A percentile compares a stretch with the other conserved stretches of the same genome.
These are phyloP conservation scores for Muraenolepis orangiensis DNA, from an alignment of 2,797 vertebrate genomes.

Conservation along the genomic window DNA sequence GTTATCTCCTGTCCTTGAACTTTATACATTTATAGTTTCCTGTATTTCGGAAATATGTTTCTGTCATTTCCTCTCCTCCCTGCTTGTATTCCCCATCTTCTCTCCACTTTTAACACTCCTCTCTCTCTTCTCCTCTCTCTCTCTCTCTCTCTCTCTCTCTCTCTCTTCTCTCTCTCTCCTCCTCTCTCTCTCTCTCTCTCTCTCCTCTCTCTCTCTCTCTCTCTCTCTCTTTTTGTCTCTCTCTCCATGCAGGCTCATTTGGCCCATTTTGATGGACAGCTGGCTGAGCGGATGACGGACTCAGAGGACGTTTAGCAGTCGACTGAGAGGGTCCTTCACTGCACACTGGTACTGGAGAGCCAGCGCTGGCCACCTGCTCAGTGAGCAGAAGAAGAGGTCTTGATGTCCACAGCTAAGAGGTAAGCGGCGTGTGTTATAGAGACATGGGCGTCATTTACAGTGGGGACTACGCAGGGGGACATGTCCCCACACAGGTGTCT, in stretches of 20 bases:
- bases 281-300: conserved; percentile 28
- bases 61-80: too few species aligned
- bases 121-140: too few species aligned
- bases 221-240: neutral
- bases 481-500: too few species aligned
- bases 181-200: neutral
- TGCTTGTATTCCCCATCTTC: too few species aligned
- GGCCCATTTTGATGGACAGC: conserved; percentile 15
- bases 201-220: neutral
- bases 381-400: conserved; percentile 33
- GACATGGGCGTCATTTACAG: too few species aligned
- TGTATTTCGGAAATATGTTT: too few species aligned
- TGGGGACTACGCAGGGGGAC: too few species aligned
- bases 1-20: neutral
- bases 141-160: too few species aligned
- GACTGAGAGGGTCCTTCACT: conserved; percentile 7
- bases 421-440: conserved; percentile 6
- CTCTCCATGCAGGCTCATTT: conserved; percentile 27
- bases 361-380: conserved; percentile 1
- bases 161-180: too few species aligned
- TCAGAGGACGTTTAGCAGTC: neutral
- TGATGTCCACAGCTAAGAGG: conserved; percentile 26
- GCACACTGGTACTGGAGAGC: conserved; percentile 25
- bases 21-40: too few species aligned
- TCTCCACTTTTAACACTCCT: too few species aligned